These are phyloP conservation scores for Polypterus bichir DNA, from an alignment of 2,113 vertebrate genomes.

Conservation along the genomic window DNA sequence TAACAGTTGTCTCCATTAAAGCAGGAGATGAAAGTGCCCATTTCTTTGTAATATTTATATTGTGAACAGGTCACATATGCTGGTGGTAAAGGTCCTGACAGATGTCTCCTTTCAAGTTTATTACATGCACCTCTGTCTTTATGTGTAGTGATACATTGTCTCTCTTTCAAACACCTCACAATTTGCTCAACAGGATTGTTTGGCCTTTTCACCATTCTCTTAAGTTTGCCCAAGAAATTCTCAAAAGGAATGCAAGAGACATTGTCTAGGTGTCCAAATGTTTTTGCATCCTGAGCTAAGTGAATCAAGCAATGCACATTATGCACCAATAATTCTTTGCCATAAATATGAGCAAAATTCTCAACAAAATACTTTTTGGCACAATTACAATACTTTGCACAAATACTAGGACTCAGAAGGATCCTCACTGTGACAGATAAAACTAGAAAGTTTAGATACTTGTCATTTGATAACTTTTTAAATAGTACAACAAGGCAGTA, in stretches of 20 bases:
- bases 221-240: conserved; percentile 12
- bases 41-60: background rate
- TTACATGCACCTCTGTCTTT: background rate
- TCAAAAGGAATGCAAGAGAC: conserved; percentile 18
- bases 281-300: conserved; percentile 12
- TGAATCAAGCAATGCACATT: conserved; percentile 16
- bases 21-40: background rate
- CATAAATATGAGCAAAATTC: conserved; percentile 14
- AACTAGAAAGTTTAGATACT: conserved; percentile 18
- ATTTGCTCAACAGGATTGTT: background rate
- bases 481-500: conserved; percentile 12
- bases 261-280: conserved; percentile 2
- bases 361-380: conserved; percentile 10
- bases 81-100: background rate
- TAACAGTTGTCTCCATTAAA: background rate
- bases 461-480: conserved; percentile 8
- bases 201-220: conserved; percentile 2
- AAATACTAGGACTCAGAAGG: background rate
- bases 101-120: background rate
- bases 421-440: conserved; percentile 16
- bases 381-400: conserved; percentile 7
- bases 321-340: conserved; percentile 10
- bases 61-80: background rate
- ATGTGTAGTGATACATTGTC: background rate
- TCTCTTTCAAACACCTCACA: background rate